A percentile compares a stretch with the other conserved stretches of the same genome.
Evolutionary conservation across 2,888 invertebrate species (phyloP).

Genomic region (Ophraella communa): DNA sequence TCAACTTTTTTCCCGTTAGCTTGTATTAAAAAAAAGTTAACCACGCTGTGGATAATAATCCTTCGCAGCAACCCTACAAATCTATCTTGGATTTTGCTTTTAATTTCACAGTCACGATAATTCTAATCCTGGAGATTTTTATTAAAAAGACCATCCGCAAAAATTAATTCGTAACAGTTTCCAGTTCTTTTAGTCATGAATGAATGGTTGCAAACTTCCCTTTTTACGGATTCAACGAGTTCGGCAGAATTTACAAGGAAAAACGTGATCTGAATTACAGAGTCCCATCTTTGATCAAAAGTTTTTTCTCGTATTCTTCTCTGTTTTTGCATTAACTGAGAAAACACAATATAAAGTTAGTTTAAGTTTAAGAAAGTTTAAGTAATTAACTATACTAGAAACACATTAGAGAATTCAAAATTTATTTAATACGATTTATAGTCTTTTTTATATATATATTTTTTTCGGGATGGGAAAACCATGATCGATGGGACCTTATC

Average conservation of each 20-base stretch:
- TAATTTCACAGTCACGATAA: constrained; percentile 1
- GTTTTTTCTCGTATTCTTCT: background rate
- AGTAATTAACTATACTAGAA: background rate
- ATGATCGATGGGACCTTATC: no score
- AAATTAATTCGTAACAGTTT: constrained; percentile 7
- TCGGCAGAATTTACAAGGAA: constrained; percentile 8
- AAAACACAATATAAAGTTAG: background rate
- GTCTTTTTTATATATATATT: no score
- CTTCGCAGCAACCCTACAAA: background rate
- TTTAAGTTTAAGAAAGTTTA: no score
- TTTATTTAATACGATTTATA: no score
- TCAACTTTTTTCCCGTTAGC: background rate
- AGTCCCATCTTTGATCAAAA: background rate
- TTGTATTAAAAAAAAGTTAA: background rate
- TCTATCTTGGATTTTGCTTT: background rate
- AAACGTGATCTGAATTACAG: constrained; percentile 12
- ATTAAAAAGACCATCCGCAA: background rate
- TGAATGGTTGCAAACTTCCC: constrained; percentile 3
- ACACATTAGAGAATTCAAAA: no score
- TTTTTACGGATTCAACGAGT: background rate
- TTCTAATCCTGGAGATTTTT: background rate
- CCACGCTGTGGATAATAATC: background rate
- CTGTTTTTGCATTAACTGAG: background rate
- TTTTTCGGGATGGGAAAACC: no score
- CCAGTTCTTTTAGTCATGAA: constrained; percentile 1